These are phyloP conservation scores for Helleia helle DNA, from an alignment of 2,888 invertebrate genomes.

Conservation along the genomic window DNA sequence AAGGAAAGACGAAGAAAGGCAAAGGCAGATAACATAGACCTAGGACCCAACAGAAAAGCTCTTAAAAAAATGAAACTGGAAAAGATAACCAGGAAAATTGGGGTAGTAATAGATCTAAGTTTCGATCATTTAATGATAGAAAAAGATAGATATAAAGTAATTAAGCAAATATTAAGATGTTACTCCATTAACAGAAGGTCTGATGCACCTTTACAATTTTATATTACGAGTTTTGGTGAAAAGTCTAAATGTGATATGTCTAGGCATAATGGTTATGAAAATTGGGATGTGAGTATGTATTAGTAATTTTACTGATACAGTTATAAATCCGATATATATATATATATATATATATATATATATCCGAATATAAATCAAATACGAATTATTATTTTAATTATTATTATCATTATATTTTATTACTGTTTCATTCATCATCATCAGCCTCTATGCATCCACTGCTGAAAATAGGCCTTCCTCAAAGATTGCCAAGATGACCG, in stretches of 20 bases:
- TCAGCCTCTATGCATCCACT: too few relatives aligned
- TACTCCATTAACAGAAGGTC: slow-evolving; percentile 93
- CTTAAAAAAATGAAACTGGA: slow-evolving; percentile 83
- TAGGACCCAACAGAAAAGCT: slow-evolving; percentile 86
- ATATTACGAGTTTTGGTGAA: slow-evolving; percentile 86
- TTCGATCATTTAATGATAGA: slow-evolving; percentile 94
- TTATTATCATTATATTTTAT: too few relatives aligned
- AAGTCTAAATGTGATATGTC: slow-evolving; percentile 82
- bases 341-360: too few relatives aligned
- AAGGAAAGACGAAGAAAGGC: slow-evolving; percentile 82
- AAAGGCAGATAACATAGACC: slow-evolving; percentile 78
- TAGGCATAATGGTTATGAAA: slow-evolving; percentile 88
- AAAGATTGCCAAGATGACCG: too few relatives aligned
- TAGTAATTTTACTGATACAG: not conserved
- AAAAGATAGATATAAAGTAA: slow-evolving; percentile 89
- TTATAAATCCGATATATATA: too few relatives aligned
- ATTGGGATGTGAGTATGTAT: slow-evolving; percentile 87
- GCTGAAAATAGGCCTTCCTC: too few relatives aligned
- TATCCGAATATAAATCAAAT: too few relatives aligned
- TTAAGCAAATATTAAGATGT: slow-evolving; percentile 91
- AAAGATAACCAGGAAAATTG: slow-evolving; percentile 78
- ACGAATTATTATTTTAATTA: too few relatives aligned
- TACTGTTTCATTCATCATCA: too few relatives aligned
- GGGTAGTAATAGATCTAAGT: slow-evolving; percentile 90
- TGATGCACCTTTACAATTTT: slow-evolving; percentile 84